Conservation (phyloP, 1,140 invertebrate genomes). For the Eurosta solidaginis region DNA sequence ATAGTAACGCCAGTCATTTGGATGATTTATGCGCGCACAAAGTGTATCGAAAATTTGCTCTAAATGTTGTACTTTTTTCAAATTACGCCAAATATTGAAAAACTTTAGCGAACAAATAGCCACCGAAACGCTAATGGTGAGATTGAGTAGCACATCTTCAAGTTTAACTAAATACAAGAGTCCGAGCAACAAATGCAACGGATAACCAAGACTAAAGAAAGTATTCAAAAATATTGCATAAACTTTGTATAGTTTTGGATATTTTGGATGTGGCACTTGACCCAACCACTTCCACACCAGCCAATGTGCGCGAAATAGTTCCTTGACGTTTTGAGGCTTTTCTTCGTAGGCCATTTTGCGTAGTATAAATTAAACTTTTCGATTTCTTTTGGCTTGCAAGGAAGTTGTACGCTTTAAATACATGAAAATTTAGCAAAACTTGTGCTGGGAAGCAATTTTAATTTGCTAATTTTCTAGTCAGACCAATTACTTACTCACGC, state of each 20-base stretch:
- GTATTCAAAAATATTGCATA: conserved; percentile 18
- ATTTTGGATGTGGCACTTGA: background rate
- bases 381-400: too few relatives aligned
- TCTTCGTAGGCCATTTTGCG: background rate
- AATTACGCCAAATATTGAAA: conserved; percentile 23
- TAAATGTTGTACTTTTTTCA: conserved; percentile 4
- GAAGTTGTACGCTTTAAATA: background rate
- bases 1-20: background rate
- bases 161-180: background rate
- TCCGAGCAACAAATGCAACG: conserved; percentile 23
- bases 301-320: background rate
- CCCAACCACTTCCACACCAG: background rate
- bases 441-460: background rate
- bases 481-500: background rate
- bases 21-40: background rate
- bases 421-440: background rate
- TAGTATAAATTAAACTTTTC: too few relatives aligned
- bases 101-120: background rate
- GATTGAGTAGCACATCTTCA: background rate
- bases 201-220: conserved; percentile 2
- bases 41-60: conserved; percentile 31
- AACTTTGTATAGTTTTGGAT: background rate
- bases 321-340: background rate
- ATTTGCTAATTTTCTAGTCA: background rate
- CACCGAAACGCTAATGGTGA: background rate